Evolutionary conservation across 1,140 invertebrate species (phyloP), one percentile per base, ranked within the genome.

Genomic region (Sinella curviseta): DNA sequence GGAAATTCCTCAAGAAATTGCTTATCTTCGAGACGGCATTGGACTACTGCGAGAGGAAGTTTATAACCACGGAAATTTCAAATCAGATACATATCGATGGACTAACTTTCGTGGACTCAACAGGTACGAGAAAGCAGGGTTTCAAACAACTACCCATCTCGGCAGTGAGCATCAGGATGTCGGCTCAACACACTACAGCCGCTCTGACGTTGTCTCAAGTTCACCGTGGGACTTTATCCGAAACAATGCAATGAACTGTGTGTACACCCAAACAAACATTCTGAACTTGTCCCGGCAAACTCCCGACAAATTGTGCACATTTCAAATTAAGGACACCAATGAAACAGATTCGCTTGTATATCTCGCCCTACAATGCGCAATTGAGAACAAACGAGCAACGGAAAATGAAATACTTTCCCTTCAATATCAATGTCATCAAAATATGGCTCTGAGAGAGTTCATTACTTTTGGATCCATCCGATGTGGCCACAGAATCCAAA

Each of bases 391-490:
- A 17, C 60, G 39, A 8, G 20, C 30, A 30, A 74, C 39, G n/a
- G 39, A 57, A 17, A 82, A 82, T 74, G n/a, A 77, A 74, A 76
- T 79, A 17, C 34, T 82, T 2, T 54, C 78, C 17, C 28, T 74
- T 3, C 81, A 82, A 67, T 36, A 55, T 33, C 79, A 54, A 12
- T 82, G 81, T 75, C 81, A 77, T 24, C 24, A 48, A 20, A 75
- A 82, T 24, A 4, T 65, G 8, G 4, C 8, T 16, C 24, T 65
- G 4, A 14, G 57, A 26, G 81, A 82, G 60, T 82, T 79, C 24
- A 4, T 60, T 2, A 48, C 78, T 33, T 82, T 79, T 74, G 78
- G 81, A 28, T 14, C 48, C 26, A 36, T 82, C 8, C 60, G 81
- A 20, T 28, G 24, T 17, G 55, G 34, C 16, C 35, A 60, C 54